Percentiles rank a stretch among this genome's conserved stretches.
Evolutionary conservation across 2,888 invertebrate genomes (phyloP).

Genomic region (Protodeltote pygarga): DNA sequence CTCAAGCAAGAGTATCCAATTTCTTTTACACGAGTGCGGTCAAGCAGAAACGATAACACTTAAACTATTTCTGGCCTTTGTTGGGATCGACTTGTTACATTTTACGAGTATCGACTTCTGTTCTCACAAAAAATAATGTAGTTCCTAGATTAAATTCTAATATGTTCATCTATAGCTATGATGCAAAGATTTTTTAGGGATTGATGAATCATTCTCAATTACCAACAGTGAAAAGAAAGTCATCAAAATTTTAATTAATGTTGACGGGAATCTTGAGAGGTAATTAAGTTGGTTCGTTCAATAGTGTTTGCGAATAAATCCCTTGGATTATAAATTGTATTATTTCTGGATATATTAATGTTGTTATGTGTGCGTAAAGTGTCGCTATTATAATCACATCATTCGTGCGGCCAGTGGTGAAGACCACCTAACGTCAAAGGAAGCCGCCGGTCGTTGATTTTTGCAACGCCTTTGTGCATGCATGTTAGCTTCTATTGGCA

Average conservation of each 20-base stretch:
- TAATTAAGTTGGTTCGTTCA: conserved; percentile 61
- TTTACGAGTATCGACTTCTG: conserved; percentile 54
- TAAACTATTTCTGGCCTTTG: conserved; percentile 69
- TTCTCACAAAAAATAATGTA: conserved; percentile 47
- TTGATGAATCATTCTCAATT: conserved; percentile 54
- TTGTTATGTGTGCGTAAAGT: conserved; percentile 69
- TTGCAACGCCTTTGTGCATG: conserved; percentile 77
- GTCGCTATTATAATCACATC: conserved; percentile 86
- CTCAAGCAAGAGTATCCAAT: conserved; percentile 80
- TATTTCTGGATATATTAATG: conserved; percentile 69
- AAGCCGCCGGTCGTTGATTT: conserved; percentile 78
- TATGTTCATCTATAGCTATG: conserved; percentile 28
- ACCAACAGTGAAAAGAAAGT: conserved; percentile 59
- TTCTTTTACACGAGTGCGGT: conserved; percentile 74
- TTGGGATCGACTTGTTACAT: conserved; percentile 58
- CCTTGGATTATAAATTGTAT: conserved; percentile 46
- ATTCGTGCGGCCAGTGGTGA: conserved; percentile 61
- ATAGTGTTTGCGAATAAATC: conserved; percentile 63
- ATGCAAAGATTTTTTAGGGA: conserved; percentile 33
- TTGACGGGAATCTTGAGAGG: conserved; percentile 57
- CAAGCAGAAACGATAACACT: conserved; percentile 77
- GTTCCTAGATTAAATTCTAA: conserved; percentile 51
- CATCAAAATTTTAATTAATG: conserved; percentile 72
- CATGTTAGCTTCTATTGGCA: conserved; percentile 72
- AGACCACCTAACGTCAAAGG: conserved; percentile 85